Evolutionary conservation across 1,140 invertebrate species (phyloP).

Genomic region (Chymomyza costata): DNA sequence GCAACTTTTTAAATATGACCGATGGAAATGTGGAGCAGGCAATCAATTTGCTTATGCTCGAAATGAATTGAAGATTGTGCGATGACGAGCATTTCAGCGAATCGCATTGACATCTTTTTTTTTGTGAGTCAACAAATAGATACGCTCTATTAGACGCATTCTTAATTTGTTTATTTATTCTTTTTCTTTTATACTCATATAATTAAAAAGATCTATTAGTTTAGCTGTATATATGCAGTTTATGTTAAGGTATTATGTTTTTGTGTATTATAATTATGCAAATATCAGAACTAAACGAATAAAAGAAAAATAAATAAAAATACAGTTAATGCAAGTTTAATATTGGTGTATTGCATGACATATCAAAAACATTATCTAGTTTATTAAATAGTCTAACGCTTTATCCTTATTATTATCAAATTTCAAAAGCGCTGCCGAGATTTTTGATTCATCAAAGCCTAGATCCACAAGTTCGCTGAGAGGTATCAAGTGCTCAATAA

Average conservation of each 20-base stretch:
- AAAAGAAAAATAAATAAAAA: slow-evolving; percentile 26
- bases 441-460: slow-evolving; percentile 86
- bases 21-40: slow-evolving; percentile 92
- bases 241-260: too few species aligned
- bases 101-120: too few species aligned
- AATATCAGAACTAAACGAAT: too few species aligned
- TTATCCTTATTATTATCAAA: slow-evolving; percentile 90
- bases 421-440: slow-evolving; percentile 84
- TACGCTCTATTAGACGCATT: too few species aligned
- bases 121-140: too few species aligned
- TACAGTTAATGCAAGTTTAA: too few species aligned
- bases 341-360: neutral
- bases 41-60: slow-evolving; percentile 84
- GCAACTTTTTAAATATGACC: slow-evolving; percentile 87
- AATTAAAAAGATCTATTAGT: slow-evolving; percentile 11
- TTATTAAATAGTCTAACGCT: slow-evolving; percentile 88
- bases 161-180: neutral
- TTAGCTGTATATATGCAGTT: too few species aligned
- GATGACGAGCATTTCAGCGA: too few species aligned
- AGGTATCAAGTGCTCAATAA: slow-evolving; percentile 82
- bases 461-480: slow-evolving; percentile 85
- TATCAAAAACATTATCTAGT: slow-evolving; percentile 76
- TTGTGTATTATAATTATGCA: too few species aligned
- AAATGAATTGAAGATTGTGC: slow-evolving; percentile 64
- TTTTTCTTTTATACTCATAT: slow-evolving; percentile 5